Evolutionary conservation across 2,113 vertebrate genomes (phyloP), one percentile per base, ranked within the genome.

Genomic region (Neofelis nebulosa): DNA sequence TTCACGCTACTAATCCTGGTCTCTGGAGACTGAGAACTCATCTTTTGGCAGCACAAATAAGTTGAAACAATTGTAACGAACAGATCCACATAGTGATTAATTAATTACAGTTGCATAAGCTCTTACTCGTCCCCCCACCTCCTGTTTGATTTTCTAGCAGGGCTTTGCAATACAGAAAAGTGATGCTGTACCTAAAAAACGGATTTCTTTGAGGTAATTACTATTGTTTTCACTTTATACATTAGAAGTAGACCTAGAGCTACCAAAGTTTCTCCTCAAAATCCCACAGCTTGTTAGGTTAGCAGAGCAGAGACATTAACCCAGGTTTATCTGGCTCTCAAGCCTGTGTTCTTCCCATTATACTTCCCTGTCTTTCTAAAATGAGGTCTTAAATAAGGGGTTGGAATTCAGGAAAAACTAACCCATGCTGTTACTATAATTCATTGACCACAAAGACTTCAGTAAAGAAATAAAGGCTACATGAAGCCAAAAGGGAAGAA

Each of bases 1-100:
- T 94, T 97, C 91, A 96, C 61, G 27, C 57, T 94, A 76, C 80
- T 96, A 97, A 97, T 95, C 86, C 89, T 29, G 55, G 38, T 83
- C 97, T 91, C 95, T 86, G 16, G 96, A 93, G 94, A 97, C 95
- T 81, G 7, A 94, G 52, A 97, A 94, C 93, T 98, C 97, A 96
- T 98, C 92, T 96, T 96, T 96, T 98, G 93, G 97, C 97, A 93
- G 82, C 89, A 97, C 71, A 95, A 94, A 79, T 71, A 78, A 94
- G 23, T 57, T 93, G 38, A 91, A 92, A 94, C 92, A 92, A 89
- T 13, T 86, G 2, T 94, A 95, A 89, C 11, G 68, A 97, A 79
- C 29, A 92, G 48, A 89, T 45, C n/a, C 91, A 96, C 86, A 95
- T 95, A 93, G 92, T 96, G 61, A 95, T 96, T 97, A 97, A 97